Conservation (phyloP, 2,113 vertebrate species). For the Ciconia maguari region DNA sequence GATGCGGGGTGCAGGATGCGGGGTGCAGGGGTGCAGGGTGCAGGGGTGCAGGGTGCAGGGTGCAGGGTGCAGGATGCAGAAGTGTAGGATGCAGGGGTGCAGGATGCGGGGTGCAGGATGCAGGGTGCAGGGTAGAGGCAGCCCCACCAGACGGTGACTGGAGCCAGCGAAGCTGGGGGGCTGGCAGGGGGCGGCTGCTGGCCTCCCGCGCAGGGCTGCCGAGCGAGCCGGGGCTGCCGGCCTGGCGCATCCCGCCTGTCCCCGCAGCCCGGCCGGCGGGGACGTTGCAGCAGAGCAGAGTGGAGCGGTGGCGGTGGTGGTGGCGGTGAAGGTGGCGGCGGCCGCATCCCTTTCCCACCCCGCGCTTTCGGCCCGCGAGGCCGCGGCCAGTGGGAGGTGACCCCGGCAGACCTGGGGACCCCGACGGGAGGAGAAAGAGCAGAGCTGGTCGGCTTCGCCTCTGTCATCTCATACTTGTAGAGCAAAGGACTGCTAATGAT, state of each 20-base stretch:
- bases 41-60: too few relatives aligned
- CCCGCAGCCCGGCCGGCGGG: too few relatives aligned
- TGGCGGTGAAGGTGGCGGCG: too few relatives aligned
- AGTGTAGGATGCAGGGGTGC: too few relatives aligned
- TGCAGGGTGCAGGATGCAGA: not conserved
- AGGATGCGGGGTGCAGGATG: accelerated
- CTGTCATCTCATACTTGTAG: constrained; percentile 43
- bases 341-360: accelerated
- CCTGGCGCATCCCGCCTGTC: too few relatives aligned
- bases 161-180: not conserved
- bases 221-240: not conserved
- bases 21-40: not conserved
- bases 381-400: accelerated
- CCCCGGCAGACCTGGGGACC: accelerated
- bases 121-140: not conserved
- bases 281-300: too few relatives aligned
- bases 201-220: accelerated
- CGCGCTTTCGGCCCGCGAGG: accelerated
- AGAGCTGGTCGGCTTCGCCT: not conserved
- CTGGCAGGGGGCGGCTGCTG: not conserved
- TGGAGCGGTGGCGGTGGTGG: too few relatives aligned
- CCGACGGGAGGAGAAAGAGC: not conserved
- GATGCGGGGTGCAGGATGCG: too few relatives aligned
- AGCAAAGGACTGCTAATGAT: constrained; percentile 76
- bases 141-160: not conserved